Conservation (phyloP, 92 coral and sea anemone species). For the Palythoa caribaeorum region DNA sequence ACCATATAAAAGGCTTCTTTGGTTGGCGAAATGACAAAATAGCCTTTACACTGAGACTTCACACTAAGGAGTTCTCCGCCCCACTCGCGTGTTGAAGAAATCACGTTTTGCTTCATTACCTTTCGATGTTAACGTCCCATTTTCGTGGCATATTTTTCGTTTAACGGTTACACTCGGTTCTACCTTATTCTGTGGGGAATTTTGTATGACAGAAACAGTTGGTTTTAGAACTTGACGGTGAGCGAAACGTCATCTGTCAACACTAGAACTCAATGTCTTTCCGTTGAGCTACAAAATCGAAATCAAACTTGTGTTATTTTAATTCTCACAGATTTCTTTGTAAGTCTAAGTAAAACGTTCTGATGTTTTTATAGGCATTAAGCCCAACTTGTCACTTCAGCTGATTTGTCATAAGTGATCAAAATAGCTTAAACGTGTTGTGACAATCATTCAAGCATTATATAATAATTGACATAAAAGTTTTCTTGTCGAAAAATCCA, state of each 20-base stretch:
- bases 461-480: not conserved
- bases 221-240: not conserved
- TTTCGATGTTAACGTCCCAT: not conserved
- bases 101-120: constrained; percentile 48
- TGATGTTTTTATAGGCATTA: constrained; percentile 23
- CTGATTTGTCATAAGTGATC: not conserved
- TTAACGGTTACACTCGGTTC: not conserved
- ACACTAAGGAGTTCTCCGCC: constrained; percentile 56
- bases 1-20: constrained; percentile 37
- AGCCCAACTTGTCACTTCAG: not conserved
- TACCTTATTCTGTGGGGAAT: not conserved
- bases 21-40: constrained; percentile 45
- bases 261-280: not conserved
- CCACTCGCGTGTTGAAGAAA: constrained; percentile 48
- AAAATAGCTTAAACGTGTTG: not conserved
- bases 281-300: not conserved
- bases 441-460: constrained; percentile 32
- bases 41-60: constrained; percentile 39
- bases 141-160: constrained; percentile 16
- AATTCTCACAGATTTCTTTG: not conserved
- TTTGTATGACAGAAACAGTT: not conserved
- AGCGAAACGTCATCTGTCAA: not conserved
- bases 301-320: not conserved
- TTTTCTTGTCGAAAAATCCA: not conserved
- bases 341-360: constrained; percentile 9